phyloP scores from a whole-genome alignment of 2,113 vertebrate genomes.

The Ictalurus punctatus region DNA sequence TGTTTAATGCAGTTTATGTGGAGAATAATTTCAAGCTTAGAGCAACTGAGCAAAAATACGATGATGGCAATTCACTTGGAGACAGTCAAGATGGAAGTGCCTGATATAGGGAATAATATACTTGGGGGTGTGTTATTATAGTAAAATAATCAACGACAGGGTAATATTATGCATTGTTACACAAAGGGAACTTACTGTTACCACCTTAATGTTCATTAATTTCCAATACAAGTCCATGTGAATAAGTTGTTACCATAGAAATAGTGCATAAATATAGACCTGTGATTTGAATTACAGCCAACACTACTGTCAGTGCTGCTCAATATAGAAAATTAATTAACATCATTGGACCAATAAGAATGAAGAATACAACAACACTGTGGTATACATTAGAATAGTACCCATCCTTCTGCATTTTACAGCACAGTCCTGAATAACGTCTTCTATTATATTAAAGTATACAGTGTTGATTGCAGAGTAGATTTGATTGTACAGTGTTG shows the following conservation, averaged over 20 bases:
- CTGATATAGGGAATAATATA: not conserved
- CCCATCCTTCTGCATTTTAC: not conserved
- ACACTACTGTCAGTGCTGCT: not conserved
- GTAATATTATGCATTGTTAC: not conserved
- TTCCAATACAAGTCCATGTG: not conserved
- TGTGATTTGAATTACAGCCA: not conserved
- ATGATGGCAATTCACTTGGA: constrained; percentile 3
- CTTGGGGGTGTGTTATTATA: not conserved
- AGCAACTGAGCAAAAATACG: not conserved
- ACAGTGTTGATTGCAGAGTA: not conserved
- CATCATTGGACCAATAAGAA: not conserved
- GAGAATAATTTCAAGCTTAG: not conserved
- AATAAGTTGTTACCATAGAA: not conserved
- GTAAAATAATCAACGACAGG: not conserved
- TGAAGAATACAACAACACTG: not conserved
- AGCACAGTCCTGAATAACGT: not conserved
- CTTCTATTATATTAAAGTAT: not conserved
- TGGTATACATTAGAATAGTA: not conserved
- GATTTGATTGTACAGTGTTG: not conserved
- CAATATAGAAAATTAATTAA: not conserved
- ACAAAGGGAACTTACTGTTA: not conserved
- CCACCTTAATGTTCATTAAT: not conserved
- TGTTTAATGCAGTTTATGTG: not conserved
- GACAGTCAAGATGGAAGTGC: not conserved
- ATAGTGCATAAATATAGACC: not conserved